These are phyloP conservation scores for Cyclophora punctaria DNA, from an alignment of 2,888 invertebrate species.

Conservation along the genomic window DNA sequence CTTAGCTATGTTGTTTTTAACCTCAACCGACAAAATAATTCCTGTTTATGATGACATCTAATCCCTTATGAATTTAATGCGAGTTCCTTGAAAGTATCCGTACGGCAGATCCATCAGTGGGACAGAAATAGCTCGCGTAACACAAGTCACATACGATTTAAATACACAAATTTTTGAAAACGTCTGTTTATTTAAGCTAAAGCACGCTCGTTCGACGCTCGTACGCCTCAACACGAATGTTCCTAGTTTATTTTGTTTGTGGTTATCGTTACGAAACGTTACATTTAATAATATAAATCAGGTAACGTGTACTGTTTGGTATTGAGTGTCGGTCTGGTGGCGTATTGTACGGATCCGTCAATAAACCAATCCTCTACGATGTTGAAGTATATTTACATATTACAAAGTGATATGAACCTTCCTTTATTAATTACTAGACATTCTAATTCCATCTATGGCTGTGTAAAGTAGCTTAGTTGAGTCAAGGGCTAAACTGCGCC, in stretches of 20 bases:
- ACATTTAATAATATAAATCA: constrained; percentile 15
- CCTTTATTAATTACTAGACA: too few relatives aligned
- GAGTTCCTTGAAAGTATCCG: constrained; percentile 56
- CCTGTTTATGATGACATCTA: constrained; percentile 75
- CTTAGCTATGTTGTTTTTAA: constrained; percentile 58
- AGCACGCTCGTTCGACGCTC: constrained; percentile 38
- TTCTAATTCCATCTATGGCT: too few relatives aligned
- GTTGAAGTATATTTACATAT: too few relatives aligned
- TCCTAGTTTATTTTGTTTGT: constrained; percentile 18
- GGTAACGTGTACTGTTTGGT: constrained; percentile 1
- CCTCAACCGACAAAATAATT: constrained; percentile 72
- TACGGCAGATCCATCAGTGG: constrained; percentile 65
- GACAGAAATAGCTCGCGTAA: constrained; percentile 67
- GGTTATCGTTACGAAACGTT: constrained; percentile 24
- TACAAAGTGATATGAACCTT: too few relatives aligned
- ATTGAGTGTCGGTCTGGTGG: too few relatives aligned
- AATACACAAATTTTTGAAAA: constrained; percentile 75
- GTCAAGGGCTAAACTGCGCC: too few relatives aligned
- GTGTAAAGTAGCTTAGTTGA: too few relatives aligned
- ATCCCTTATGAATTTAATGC: constrained; percentile 72
- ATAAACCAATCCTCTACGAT: too few relatives aligned
- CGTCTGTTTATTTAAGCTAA: constrained; percentile 69
- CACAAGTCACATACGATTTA: constrained; percentile 72
- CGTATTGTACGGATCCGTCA: too few relatives aligned
- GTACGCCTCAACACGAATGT: not conserved